phyloP scores from a whole-genome alignment of 2,888 invertebrate species.

The Scaptomyza tumidula region DNA sequence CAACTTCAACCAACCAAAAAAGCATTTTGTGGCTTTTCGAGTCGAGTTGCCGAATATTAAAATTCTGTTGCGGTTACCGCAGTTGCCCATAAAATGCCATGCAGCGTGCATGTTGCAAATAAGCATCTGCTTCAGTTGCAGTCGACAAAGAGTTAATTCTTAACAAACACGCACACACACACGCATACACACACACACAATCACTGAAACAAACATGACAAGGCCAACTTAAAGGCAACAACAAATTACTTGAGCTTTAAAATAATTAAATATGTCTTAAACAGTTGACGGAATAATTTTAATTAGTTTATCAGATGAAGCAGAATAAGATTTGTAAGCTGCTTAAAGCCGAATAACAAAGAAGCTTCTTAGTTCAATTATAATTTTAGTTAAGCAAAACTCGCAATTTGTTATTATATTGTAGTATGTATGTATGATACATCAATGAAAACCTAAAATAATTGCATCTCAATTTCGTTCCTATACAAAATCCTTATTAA shows the following conservation, averaged over 20 bases:
- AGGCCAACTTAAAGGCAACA: not conserved
- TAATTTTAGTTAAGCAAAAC: not conserved
- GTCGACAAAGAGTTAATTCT: slow-evolving; percentile 3
- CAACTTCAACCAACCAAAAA: slow-evolving; percentile 39
- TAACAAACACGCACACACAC: slow-evolving; percentile 1
- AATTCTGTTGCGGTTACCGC: slow-evolving; percentile 33
- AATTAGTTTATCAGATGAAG: not conserved
- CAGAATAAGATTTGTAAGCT: too few relatives aligned
- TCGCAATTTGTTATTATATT: not conserved
- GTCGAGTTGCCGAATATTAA: slow-evolving; percentile 39
- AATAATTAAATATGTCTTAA: not conserved
- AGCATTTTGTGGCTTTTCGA: slow-evolving; percentile 52
- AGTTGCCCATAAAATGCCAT: slow-evolving; percentile 18
- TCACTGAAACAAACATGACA: not conserved
- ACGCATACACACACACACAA: not conserved
- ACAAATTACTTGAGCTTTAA: not conserved
- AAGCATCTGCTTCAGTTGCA: not conserved
- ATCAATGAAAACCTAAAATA: too few relatives aligned
- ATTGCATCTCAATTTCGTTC: too few relatives aligned
- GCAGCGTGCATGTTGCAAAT: slow-evolving; percentile 13
- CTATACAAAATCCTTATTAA: too few relatives aligned
- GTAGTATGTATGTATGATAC: too few relatives aligned
- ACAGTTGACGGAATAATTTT: not conserved
- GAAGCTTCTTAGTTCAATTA: not conserved
- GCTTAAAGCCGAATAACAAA: too few relatives aligned